A percentile compares a stretch with the other conserved stretches of the same genome.
Evolutionary conservation across 2,113 vertebrate species (phyloP).

Genomic region (Ophiodon elongatus): DNA sequence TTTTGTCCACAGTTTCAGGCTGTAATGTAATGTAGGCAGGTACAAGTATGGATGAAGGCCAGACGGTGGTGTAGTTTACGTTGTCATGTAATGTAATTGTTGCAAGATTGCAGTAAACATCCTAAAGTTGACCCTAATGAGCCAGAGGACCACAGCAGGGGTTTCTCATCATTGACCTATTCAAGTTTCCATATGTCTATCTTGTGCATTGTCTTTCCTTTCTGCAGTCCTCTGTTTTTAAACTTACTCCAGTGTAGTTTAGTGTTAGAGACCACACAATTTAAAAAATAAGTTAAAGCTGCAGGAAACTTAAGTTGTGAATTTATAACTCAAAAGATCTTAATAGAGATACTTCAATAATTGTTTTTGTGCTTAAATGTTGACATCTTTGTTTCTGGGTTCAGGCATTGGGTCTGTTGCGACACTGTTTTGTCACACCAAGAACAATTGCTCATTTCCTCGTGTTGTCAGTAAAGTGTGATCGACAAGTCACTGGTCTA

Average conservation of each 20-base stretch:
- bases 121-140: conserved; percentile 34
- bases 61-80: conserved; percentile 7
- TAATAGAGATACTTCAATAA: background rate
- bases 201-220: background rate
- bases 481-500: background rate
- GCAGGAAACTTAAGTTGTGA: background rate
- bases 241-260: background rate
- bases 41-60: background rate
- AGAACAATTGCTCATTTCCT: background rate
- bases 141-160: conserved; percentile 30
- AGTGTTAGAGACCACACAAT: background rate
- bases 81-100: conserved; percentile 47
- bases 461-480: background rate
- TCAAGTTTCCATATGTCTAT: conserved; percentile 5
- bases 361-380: background rate
- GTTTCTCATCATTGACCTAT: conserved; percentile 41
- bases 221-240: conserved; percentile 1
- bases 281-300: background rate
- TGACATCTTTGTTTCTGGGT: background rate
- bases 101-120: conserved; percentile 30
- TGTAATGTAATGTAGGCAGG: background rate
- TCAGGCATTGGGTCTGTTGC: background rate
- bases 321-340: background rate
- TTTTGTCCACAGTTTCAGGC: background rate
- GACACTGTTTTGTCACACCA: background rate